Evolutionary conservation across 2,888 invertebrate genomes (phyloP).

Genomic region (Diaphora mendica): DNA sequence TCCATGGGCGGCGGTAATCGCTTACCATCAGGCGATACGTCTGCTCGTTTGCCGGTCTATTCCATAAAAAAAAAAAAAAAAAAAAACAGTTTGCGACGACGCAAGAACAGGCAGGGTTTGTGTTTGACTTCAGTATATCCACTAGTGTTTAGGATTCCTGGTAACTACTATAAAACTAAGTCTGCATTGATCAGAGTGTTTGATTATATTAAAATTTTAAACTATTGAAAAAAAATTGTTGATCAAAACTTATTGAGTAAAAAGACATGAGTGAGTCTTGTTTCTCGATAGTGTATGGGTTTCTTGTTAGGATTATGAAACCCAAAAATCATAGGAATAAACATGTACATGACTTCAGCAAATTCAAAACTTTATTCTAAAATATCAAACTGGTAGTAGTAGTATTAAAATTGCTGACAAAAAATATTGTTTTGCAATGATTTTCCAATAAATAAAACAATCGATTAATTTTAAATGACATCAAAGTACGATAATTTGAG

Average conservation of each 20-base stretch:
- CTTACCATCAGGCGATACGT: no score
- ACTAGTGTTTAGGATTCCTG: no score
- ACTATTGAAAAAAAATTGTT: no score
- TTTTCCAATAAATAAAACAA: constrained; percentile 35
- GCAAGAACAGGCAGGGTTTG: not conserved
- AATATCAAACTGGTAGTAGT: not conserved
- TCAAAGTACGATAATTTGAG: constrained; percentile 56
- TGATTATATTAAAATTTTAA: not conserved
- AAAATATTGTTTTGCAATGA: constrained; percentile 19
- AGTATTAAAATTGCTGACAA: not conserved
- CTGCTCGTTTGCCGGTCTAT: no score
- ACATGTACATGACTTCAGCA: not conserved
- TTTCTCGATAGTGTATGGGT: not conserved
- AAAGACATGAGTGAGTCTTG: not conserved
- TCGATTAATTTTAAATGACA: constrained; percentile 40
- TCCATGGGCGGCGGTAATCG: no score
- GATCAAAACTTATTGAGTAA: no score
- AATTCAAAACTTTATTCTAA: not conserved
- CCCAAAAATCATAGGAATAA: not conserved
- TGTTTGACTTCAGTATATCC: not conserved
- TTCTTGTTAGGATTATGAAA: not conserved
- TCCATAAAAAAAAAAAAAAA: no score
- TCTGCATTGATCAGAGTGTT: not conserved
- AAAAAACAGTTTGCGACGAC: not conserved
- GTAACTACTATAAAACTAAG: no score